Base-by-base conservation (phyloP, 2,113 vertebrate species). In the Sisor rabdophorus region DNA sequence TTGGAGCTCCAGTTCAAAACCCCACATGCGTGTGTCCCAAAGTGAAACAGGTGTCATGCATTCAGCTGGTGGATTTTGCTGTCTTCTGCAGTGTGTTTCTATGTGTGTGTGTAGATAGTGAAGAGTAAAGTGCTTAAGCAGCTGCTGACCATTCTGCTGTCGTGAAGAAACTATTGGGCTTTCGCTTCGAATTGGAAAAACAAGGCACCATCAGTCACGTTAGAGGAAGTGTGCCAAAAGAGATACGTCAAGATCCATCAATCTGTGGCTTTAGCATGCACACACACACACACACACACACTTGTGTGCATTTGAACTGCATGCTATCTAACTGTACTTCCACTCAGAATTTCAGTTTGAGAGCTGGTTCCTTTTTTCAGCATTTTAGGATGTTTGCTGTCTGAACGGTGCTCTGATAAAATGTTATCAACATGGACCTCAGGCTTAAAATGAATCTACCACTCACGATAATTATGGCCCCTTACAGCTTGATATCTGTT, bases 331-430 rank as follows among this genome's bases (percentile, higher is more conserved):
- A n/a, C 71, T 16, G 20, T 17, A 19, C 53, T 76, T 81, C 75
- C 70, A n/a, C 48, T 26, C 40, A 11, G 77, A 76, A 1, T 28
- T 78, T 83, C 19, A n/a, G 76, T 82, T 84, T 71, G 79, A 73
- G 56, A 84, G 77, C 50, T 1, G 20, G 81, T 88, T 89, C 86
- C 84, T 84, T 78, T 84, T 87, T 77, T 79, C 50, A 77, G 22
- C 36, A 50, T 28, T 89, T 89, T 87, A 88, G 81, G 74, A 82
- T 86, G 86, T 83, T 86, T 87, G 87, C 84, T 74, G 53, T 78
- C 77, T 81, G 24, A 82, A 71, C 59, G 48, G 55, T 19, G 19
- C 26, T 36, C 58, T 78, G 10, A 77, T 86, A 88, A 86, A 87
- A 81, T 50, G 32, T 79, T 84, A 70, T 81, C 73, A 63, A 11